A percentile compares a stretch with the other conserved stretches of the same genome.
Conservation (phyloP, 2,888 invertebrate species). For the Lasioglossum morio region DNA sequence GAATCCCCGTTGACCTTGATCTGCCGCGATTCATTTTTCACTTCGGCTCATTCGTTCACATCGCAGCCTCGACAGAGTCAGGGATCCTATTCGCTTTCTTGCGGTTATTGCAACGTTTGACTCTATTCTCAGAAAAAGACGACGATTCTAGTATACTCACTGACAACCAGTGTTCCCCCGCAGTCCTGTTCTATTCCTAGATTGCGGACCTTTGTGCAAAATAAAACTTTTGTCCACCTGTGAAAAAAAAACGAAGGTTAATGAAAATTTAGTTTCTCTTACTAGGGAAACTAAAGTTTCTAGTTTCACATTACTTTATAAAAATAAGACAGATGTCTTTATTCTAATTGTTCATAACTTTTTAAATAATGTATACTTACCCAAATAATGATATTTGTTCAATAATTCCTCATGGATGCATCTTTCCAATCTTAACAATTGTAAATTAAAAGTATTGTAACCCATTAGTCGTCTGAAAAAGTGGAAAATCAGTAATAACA, state of each 20-base stretch:
- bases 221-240: background rate
- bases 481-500: too few relatives aligned
- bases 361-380: too few relatives aligned
- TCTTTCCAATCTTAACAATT: too few relatives aligned
- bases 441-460: too few relatives aligned
- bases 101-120: background rate
- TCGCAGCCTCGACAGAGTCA: background rate
- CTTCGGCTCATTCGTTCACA: background rate
- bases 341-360: too few relatives aligned
- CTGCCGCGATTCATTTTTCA: background rate
- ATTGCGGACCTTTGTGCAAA: background rate
- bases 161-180: background rate
- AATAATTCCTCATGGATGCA: too few relatives aligned
- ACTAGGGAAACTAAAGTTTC: too few relatives aligned
- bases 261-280: too few relatives aligned
- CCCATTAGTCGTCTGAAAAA: too few relatives aligned
- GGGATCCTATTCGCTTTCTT: background rate
- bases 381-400: too few relatives aligned
- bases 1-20: constrained; percentile 19
- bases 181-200: background rate
- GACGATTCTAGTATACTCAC: background rate
- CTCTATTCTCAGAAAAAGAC: background rate
- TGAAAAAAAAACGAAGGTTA: background rate
- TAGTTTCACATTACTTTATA: too few relatives aligned
- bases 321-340: too few relatives aligned